These are phyloP conservation scores for Mythimna loreyi DNA, from an alignment of 2,888 invertebrate genomes.

Conservation along the genomic window DNA sequence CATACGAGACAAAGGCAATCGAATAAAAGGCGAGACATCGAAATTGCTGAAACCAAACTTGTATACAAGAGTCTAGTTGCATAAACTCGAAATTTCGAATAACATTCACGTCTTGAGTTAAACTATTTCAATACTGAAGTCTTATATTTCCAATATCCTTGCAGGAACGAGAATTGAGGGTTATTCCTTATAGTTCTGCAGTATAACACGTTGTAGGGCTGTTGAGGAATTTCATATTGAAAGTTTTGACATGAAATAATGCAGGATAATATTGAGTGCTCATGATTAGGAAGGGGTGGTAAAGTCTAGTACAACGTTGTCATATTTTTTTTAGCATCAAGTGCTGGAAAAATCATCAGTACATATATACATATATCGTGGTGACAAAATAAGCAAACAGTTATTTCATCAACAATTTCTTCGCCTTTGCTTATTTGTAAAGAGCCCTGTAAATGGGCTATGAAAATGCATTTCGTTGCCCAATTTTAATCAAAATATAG, in stretches of 20 bases:
- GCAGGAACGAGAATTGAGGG: conserved; percentile 42
- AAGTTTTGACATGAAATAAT: conserved; percentile 4
- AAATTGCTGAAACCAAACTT: conserved; percentile 36
- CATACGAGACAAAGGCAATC: conserved; percentile 32
- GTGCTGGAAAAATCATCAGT: too few relatives aligned
- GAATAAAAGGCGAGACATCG: conserved; percentile 34
- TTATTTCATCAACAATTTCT: too few relatives aligned
- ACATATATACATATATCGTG: too few relatives aligned
- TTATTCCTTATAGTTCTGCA: conserved; percentile 38
- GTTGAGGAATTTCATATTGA: conserved; percentile 13
- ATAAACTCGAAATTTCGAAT: conserved; percentile 51
- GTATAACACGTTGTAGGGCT: conserved; percentile 17
- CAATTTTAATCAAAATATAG: too few relatives aligned
- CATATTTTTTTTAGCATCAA: too few relatives aligned
- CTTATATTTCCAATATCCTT: conserved; percentile 63
- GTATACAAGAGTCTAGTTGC: conserved; percentile 21
- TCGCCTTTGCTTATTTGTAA: too few relatives aligned
- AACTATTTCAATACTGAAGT: conserved; percentile 67
- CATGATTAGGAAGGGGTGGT: background rate
- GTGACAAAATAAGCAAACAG: too few relatives aligned
- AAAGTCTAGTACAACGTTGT: too few relatives aligned
- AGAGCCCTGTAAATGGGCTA: too few relatives aligned
- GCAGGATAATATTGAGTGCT: background rate
- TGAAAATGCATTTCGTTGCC: too few relatives aligned
- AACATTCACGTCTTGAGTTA: conserved; percentile 48